Conservation (phyloP, 2,797 vertebrate species). For the Etheostoma perlongum region DNA sequence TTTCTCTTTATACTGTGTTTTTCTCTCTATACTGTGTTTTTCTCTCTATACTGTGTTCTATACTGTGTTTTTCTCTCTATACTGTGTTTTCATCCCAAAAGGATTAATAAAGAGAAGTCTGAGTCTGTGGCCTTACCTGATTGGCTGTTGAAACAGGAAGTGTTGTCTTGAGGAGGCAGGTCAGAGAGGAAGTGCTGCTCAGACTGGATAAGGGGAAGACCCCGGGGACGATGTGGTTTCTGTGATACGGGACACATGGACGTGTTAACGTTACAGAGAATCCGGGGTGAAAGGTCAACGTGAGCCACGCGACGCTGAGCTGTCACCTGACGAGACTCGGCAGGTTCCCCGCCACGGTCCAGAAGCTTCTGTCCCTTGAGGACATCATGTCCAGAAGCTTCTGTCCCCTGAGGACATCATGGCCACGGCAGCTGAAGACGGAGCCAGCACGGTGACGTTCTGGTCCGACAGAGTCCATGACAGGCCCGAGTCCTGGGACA, state of each 20-base stretch:
- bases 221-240: constrained; percentile 88
- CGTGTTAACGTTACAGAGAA: too few relatives aligned
- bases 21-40: too few relatives aligned
- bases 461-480: constrained; percentile 75
- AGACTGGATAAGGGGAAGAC: constrained; percentile 82
- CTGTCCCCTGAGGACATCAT: constrained; percentile 87
- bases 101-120: too few relatives aligned
- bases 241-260: constrained; percentile 55
- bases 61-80: too few relatives aligned
- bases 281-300: too few relatives aligned
- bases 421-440: constrained; percentile 85
- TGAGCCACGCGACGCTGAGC: too few relatives aligned
- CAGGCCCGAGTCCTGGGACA: constrained; percentile 78
- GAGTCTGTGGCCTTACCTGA: constrained; percentile 80
- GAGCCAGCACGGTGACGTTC: constrained; percentile 92
- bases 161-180: constrained; percentile 83
- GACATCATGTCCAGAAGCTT: constrained; percentile 86
- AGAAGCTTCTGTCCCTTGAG: constrained; percentile 87
- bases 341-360: constrained; percentile 87
- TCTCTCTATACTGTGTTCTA: too few relatives aligned
- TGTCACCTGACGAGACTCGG: constrained; percentile 89
- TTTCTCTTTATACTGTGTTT: too few relatives aligned
- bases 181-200: constrained; percentile 82
- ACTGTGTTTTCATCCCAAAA: too few relatives aligned
- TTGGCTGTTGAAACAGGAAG: constrained; percentile 84